A percentile compares a stretch with the other conserved stretches of the same genome.
Evolutionary conservation across 2,113 vertebrate genomes (phyloP).

Genomic region (Capreolus pygargus): DNA sequence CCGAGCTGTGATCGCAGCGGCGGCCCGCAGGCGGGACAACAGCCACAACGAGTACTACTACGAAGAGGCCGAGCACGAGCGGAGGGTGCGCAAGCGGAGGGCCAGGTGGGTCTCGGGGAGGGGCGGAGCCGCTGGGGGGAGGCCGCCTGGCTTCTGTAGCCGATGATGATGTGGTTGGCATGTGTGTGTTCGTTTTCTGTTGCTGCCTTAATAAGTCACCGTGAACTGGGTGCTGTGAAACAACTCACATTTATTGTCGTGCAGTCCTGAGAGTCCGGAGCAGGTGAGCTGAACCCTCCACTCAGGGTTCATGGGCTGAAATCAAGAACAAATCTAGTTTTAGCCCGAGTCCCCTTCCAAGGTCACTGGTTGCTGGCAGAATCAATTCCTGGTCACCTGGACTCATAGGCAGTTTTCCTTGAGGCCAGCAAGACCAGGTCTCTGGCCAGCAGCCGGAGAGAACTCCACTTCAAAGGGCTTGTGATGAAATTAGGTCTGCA

Average conservation of each 20-base stretch:
- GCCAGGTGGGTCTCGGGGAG: slow-evolving; percentile 84
- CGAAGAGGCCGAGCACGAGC: slow-evolving; percentile 95
- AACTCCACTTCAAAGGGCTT: background rate
- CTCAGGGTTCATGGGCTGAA: background rate
- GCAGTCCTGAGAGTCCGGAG: background rate
- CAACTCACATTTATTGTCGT: background rate
- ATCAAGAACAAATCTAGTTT: background rate
- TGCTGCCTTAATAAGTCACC: background rate
- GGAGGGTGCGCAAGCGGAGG: slow-evolving; percentile 91
- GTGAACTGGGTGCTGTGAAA: accelerated
- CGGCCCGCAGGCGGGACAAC: slow-evolving; percentile 92
- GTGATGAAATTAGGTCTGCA: background rate
- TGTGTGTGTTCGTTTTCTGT: background rate
- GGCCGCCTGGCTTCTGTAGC: background rate
- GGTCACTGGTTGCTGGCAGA: background rate
- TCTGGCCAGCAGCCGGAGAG: background rate
- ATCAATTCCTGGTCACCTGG: background rate
- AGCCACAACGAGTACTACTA: slow-evolving; percentile 97
- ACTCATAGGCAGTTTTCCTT: background rate
- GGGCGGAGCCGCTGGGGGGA: background rate
- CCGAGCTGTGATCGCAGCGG: slow-evolving; percentile 93
- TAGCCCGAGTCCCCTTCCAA: background rate
- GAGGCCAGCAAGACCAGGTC: background rate
- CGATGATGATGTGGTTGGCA: accelerated
- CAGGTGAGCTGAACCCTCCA: background rate